Percentiles rank a stretch among this genome's conserved stretches.
Conservation (phyloP, 2,888 invertebrate genomes). For the Suillia variegata region DNA sequence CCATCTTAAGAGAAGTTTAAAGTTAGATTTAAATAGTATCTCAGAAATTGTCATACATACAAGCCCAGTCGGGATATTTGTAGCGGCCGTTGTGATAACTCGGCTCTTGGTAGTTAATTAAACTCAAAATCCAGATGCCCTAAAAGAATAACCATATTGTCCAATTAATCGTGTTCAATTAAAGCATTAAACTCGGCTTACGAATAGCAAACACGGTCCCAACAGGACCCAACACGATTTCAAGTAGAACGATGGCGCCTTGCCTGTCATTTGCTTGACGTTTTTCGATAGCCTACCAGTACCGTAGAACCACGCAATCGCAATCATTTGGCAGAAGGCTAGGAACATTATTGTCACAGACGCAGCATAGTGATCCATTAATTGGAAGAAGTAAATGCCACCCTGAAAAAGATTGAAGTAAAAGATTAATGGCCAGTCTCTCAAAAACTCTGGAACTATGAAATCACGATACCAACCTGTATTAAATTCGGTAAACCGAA, state of each 20-base stretch:
- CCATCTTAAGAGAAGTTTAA: no score
- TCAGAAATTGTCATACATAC: slow-evolving; percentile 57
- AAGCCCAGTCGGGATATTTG: slow-evolving; percentile 83
- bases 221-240: slow-evolving; percentile 84
- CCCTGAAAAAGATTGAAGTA: slow-evolving; percentile 63
- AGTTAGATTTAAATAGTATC: background rate
- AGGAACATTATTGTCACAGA: slow-evolving; percentile 89
- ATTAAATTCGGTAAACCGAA: slow-evolving; percentile 87
- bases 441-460: background rate
- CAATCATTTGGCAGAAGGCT: slow-evolving; percentile 92
- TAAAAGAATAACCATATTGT: slow-evolving; percentile 54
- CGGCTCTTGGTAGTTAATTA: slow-evolving; percentile 86
- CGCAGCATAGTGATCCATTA: slow-evolving; percentile 93
- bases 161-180: background rate
- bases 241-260: slow-evolving; percentile 79
- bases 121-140: slow-evolving; percentile 85
- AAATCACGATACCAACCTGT: slow-evolving; percentile 67
- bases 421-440: background rate
- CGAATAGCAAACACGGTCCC: slow-evolving; percentile 78
- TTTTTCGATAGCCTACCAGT: slow-evolving; percentile 79
- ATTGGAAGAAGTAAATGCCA: slow-evolving; percentile 88
- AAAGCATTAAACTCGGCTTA: slow-evolving; percentile 60
- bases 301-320: slow-evolving; percentile 91
- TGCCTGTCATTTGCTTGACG: slow-evolving; percentile 88
- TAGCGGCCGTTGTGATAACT: slow-evolving; percentile 81